Base-by-base conservation (phyloP, 2,113 vertebrate genomes). In the Oostethus manadensis region DNA sequence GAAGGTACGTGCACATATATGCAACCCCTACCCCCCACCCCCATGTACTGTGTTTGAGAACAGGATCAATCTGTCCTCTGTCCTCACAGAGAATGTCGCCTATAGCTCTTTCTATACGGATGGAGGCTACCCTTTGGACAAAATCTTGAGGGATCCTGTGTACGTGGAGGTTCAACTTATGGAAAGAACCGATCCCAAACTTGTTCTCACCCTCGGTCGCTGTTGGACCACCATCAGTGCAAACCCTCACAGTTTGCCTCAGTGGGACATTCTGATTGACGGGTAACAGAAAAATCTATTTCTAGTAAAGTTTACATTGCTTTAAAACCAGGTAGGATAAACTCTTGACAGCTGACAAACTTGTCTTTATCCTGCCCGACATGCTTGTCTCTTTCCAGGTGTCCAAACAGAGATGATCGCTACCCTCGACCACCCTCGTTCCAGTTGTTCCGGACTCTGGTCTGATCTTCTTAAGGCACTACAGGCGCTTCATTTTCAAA, bases 131-230 rank as follows among this genome's bases (percentile, higher is more conserved):
- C 89, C 90, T 13, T 73, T 91, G 48, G 66, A 40, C 22, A 89
- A 86, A 73, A 56, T 82, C 7, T 75, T 91, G 56, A 73, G 84
- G 53, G 90, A 95, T 2, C 88, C 92, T 0, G 84, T 95, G 0
- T 87, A 88, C 0, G 82, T 92, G 60, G 93, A 94, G 58, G 89
- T 95, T 59, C 82, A 66, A 0, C 80, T 96, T 29, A 48, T 91
- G 51, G 83, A 81, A 14, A 90, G 84, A 76, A 89, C 85, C 0
- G 93, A 96, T 68, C 91, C 91, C 1, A 53, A 58, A 0, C 61
- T 94, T 59, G 88, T 40, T 22, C 55, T 86, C 42, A 76, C 64
- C 59, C 82, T 86, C 46, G 78, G 64, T 50, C 84, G 55, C 68
- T 86, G 84, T 65, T 86, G 84, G 84, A 57, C 70, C 57, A 86